A percentile compares a stretch with the other conserved stretches of the same genome.
phyloP scores from a whole-genome alignment of 2,888 invertebrate genomes.

The Trachelus stipa region DNA sequence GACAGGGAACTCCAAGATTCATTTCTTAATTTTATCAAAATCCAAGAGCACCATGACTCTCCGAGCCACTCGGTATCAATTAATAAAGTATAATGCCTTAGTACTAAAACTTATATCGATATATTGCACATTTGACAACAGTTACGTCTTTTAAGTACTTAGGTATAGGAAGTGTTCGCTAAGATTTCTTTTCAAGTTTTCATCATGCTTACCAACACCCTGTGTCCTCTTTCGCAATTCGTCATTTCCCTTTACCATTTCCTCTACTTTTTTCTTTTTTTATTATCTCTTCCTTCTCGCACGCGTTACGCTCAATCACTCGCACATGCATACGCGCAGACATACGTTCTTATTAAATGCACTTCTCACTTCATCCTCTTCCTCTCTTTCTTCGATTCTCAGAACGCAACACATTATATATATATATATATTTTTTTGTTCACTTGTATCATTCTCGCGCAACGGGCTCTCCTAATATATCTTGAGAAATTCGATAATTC shows the following conservation, averaged over 20 bases:
- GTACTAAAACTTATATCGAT: conserved; percentile 59
- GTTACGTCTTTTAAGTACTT: conserved; percentile 64
- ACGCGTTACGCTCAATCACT: neutral
- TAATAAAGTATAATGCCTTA: conserved; percentile 60
- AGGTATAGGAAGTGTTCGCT: conserved; percentile 58
- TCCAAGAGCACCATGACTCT: conserved; percentile 1
- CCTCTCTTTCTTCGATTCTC: neutral
- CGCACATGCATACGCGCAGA: neutral
- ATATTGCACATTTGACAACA: conserved; percentile 67
- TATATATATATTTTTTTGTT: neutral
- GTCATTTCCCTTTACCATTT: neutral
- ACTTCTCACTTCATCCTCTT: neutral
- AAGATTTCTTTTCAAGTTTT: conserved; percentile 25
- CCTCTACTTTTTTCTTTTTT: neutral
- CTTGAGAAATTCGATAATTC: conserved; percentile 17
- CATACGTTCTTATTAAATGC: neutral
- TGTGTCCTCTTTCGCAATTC: neutral
- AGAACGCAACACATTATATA: conserved; percentile 1
- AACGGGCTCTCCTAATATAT: conserved; percentile 4
- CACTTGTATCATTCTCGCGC: conserved; percentile 1
- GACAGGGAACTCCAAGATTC: conserved; percentile 19
- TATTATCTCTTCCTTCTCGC: neutral
- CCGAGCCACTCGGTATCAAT: conserved; percentile 28
- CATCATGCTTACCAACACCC: neutral
- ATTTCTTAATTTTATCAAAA: neutral